Base-by-base conservation (phyloP, 2,888 invertebrate genomes). In the Athripsodes cinereus region DNA sequence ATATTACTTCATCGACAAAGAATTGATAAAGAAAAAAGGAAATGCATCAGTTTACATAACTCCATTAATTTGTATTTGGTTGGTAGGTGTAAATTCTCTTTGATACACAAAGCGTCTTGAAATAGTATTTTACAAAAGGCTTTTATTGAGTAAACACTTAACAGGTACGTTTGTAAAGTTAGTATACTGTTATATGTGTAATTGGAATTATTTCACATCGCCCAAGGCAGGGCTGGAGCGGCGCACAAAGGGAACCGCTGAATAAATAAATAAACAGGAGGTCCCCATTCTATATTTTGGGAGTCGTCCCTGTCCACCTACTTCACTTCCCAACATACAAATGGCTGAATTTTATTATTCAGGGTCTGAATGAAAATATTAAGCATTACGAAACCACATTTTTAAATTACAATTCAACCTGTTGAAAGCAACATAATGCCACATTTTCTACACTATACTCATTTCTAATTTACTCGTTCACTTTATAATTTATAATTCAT, bases 151-250 rank as follows among this genome's bases (percentile, higher is more conserved):
- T 40, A 40, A 40, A 40, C 40, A 40, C 40, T 8, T n/a, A 40
- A 40, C 40, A 40, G 40, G 40, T 40, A 40, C n/a, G 13, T 40
- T n/a, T 40, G 16, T 40, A n/a, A 40, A 26, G 26, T 40, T 8
- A n/a, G 40, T 40, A n/a, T 5, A 40, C 8, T 40, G 40, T 16
- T 40, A 40, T 40, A 13, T 40, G 40, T 40, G 40, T 40, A 40
- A 40, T 40, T 40, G 40, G 40, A 40, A 40, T 40, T 40, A 40
- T 40, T 40, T 40, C 40, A 40, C 40, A 40, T 40, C 13, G 40
- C 40, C 40, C 40, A 40, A 40, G 40, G 40, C 40, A 40, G 40
- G 40, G 40, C 40, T 40, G 40, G 40, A 8, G 40, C 40, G n/a
- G 40, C 40, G 40, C 16, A 40, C 40, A 40, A 40, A 40, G 40